A percentile compares a stretch with the other conserved stretches of the same genome.
Conservation (phyloP, 2,888 invertebrate genomes). For the Baccha elongata region DNA sequence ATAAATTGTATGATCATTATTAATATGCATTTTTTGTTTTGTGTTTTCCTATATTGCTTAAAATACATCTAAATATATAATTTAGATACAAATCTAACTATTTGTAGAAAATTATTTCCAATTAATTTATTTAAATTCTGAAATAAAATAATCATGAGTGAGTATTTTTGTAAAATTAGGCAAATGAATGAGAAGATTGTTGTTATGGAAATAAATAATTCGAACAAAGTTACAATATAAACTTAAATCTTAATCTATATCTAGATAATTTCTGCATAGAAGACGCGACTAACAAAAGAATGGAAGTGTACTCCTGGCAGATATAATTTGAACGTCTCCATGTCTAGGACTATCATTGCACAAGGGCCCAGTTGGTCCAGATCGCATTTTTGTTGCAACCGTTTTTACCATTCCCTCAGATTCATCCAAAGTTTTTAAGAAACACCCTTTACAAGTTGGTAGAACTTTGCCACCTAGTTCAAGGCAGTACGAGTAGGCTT, state of each 20-base stretch:
- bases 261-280: not conserved
- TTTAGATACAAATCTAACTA: conserved; percentile 7
- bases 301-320: conserved; percentile 61
- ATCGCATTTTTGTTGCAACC: conserved; percentile 45
- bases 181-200: not conserved
- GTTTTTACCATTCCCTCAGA: conserved; percentile 59
- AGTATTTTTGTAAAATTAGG: conserved; percentile 11
- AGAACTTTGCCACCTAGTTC: conserved; percentile 31
- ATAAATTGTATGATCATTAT: not conserved
- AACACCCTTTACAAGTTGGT: conserved; percentile 57
- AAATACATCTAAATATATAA: conserved; percentile 15
- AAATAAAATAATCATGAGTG: not conserved
- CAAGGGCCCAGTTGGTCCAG: conserved; percentile 15
- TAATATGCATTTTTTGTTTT: not conserved
- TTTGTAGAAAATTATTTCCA: not conserved
- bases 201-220: conserved; percentile 32
- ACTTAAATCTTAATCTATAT: not conserved
- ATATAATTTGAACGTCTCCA: conserved; percentile 36
- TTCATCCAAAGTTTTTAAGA: conserved; percentile 59
- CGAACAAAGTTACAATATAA: conserved; percentile 17
- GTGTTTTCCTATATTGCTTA: conserved; percentile 20
- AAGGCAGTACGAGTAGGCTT: conserved; percentile 47
- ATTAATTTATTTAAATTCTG: conserved; percentile 4
- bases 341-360: conserved; percentile 21
- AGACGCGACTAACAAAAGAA: conserved; percentile 38